These are phyloP conservation scores for Lepidurus arcticus DNA, from an alignment of 1,140 invertebrate species.

Conservation along the genomic window DNA sequence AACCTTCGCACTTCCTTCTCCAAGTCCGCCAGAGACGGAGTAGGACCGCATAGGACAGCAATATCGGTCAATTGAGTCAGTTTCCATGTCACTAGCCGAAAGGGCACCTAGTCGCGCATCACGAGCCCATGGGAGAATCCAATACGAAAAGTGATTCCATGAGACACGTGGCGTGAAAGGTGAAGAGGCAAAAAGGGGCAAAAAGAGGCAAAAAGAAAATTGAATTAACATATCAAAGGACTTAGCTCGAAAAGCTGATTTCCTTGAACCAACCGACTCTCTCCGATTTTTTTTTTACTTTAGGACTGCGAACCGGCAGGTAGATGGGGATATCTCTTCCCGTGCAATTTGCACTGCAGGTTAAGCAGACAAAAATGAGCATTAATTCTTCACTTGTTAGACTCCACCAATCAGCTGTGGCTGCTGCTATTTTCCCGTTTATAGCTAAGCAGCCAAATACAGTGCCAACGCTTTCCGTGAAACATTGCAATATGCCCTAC, in stretches of 20 bases:
- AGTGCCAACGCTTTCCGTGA: slow-evolving; percentile 33
- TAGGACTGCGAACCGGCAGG: slow-evolving; percentile 30
- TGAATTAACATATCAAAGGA: slow-evolving; percentile 3
- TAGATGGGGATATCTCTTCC: slow-evolving; percentile 32
- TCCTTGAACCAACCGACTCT: not conserved
- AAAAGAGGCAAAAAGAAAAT: not conserved
- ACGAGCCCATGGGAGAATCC: not conserved
- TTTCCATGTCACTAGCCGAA: slow-evolving; percentile 30
- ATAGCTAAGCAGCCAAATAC: slow-evolving; percentile 33
- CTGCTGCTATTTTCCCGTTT: slow-evolving; percentile 31
- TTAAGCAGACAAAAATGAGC: slow-evolving; percentile 26
- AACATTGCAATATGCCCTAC: slow-evolving; percentile 31
- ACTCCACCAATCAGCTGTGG: slow-evolving; percentile 33
- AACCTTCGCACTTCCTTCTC: slow-evolving; percentile 33
- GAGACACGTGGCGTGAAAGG: not conserved
- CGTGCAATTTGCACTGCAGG: slow-evolving; percentile 25
- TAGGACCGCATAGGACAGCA: slow-evolving; percentile 29
- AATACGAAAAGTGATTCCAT: not conserved
- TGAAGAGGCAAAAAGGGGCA: not conserved
- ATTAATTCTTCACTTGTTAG: slow-evolving; percentile 23
- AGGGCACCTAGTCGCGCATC: slow-evolving; percentile 9
- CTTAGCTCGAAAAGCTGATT: not conserved
- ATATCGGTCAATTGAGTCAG: slow-evolving; percentile 31
- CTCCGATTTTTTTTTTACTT: not conserved
- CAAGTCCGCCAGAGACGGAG: slow-evolving; percentile 31